Base-by-base conservation (phyloP, 1,140 invertebrate species). In the Telenomus remus region DNA sequence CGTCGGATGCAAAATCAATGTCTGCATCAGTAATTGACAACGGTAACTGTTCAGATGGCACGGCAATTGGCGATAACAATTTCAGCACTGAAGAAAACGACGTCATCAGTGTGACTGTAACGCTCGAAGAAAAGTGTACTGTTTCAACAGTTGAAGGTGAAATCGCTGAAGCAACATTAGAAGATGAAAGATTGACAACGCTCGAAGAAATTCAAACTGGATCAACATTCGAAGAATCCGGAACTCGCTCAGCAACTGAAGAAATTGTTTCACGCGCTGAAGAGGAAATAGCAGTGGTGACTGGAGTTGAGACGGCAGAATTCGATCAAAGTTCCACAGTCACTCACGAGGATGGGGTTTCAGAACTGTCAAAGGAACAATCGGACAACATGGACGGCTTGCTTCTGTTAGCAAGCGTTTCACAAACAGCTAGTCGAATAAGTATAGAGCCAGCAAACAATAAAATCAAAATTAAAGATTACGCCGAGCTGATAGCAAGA, bases 351-450 rank as follows among this genome's bases (percentile, higher is more conserved):
- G n/a, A 39, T 11, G n/a, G 3, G 4, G 43, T 12, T 3, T 7
- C 11, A 13, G 13, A 44, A 44, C 7, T 2, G 0, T 13, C 43
- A 3, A 14, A 12, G 12, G 43, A 44, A 44, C 12, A 11, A 12
- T 4, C 63, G n/a, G 81, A 83, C 12, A 82, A 81, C 16, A 83
- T 86, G 11, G 87, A 88, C 14, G 86, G 85, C 2, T 68, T 88
- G 0, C 82, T 83, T n/a, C 60, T 89, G 14, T 64, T 89, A 7
- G 87, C 87, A 0, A 82, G 76, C 47, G 85, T 89, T 11, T 87
- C 84, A 0, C 82, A 85, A 54, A 76, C 76, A 9, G 72, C 81
- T 33, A 44, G 51, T n/a, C 56, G 9, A 12, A 65, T 76, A 5
- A 73, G 68, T n/a, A 76, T 70, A 13, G 54, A 72, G 49, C 39